A percentile compares a stretch with the other conserved stretches of the same genome.
Conservation (phyloP, 2,888 invertebrate genomes). For the Himalopsyche anomala region DNA sequence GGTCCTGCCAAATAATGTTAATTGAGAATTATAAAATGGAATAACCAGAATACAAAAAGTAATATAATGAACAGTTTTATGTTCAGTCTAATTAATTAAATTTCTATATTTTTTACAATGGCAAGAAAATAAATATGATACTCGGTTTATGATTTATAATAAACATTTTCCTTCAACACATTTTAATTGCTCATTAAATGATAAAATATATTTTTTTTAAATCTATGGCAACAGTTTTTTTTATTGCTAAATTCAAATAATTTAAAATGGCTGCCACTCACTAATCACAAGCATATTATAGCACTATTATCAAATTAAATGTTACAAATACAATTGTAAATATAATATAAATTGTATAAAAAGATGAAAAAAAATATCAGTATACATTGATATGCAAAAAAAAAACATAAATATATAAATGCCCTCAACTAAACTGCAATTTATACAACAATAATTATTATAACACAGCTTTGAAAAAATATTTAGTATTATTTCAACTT, state of each 20-base stretch:
- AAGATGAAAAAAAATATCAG: slow-evolving; percentile 2
- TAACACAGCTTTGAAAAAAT: slow-evolving; percentile 7
- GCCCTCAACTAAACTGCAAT: not conserved
- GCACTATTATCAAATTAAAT: not conserved
- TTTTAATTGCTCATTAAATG: not conserved
- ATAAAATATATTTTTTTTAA: not conserved
- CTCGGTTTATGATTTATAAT: no score
- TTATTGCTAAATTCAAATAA: not conserved
- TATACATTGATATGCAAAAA: not conserved
- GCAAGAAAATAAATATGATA: no score
- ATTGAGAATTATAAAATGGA: no score
- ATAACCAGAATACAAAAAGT: no score
- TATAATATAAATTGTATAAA: not conserved
- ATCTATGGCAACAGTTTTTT: slow-evolving; percentile 1
- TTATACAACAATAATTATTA: not conserved
- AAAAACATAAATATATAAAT: not conserved
- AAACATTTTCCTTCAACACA: no score
- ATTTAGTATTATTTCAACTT: not conserved
- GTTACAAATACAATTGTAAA: not conserved
- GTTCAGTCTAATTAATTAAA: no score
- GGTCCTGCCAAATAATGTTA: no score
- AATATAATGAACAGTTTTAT: no score
- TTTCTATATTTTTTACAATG: no score
- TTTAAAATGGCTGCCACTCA: slow-evolving; percentile 18
- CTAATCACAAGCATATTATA: slow-evolving; percentile 7